These are phyloP conservation scores for Lochmaea crataegi DNA, from an alignment of 2,888 invertebrate genomes.

Conservation along the genomic window DNA sequence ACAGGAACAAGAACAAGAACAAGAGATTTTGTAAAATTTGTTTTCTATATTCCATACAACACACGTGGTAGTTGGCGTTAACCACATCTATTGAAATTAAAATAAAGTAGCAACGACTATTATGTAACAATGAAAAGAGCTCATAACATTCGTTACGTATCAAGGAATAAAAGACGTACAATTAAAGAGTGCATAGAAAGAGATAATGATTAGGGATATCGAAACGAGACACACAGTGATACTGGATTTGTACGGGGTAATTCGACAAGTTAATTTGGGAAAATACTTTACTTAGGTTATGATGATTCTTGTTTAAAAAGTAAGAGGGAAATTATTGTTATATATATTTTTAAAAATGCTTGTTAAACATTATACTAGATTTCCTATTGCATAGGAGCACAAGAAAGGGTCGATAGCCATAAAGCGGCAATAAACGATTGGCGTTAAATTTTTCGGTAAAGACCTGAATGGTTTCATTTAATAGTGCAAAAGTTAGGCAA, in stretches of 20 bases:
- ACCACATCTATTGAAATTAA: conserved; percentile 28
- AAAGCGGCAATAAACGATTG: too few species aligned
- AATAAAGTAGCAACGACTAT: conserved; percentile 38
- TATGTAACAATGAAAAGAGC: conserved; percentile 44
- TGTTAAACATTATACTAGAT: too few species aligned
- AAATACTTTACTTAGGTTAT: too few species aligned
- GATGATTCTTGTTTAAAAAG: too few species aligned
- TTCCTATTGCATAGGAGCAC: too few species aligned
- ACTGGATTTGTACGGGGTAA: conserved; percentile 27
- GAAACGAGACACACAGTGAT: conserved; percentile 60
- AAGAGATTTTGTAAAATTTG: not conserved
- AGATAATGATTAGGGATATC: conserved; percentile 66
- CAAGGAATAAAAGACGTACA: conserved; percentile 61
- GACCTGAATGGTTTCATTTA: too few species aligned
- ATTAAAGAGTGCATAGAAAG: conserved; percentile 62
- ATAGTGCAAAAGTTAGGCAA: too few species aligned
- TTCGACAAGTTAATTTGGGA: not conserved
- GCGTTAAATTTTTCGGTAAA: too few species aligned
- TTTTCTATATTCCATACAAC: conserved; percentile 4
- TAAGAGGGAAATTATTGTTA: too few species aligned
- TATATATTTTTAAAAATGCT: too few species aligned
- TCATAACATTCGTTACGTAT: conserved; percentile 41
- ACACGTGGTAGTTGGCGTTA: conserved; percentile 32
- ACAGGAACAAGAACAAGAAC: too few species aligned
- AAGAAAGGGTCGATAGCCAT: too few species aligned